These are phyloP conservation scores for Siderastrea radians DNA, from an alignment of 92 coral and sea anemone genomes.

Conservation along the genomic window DNA sequence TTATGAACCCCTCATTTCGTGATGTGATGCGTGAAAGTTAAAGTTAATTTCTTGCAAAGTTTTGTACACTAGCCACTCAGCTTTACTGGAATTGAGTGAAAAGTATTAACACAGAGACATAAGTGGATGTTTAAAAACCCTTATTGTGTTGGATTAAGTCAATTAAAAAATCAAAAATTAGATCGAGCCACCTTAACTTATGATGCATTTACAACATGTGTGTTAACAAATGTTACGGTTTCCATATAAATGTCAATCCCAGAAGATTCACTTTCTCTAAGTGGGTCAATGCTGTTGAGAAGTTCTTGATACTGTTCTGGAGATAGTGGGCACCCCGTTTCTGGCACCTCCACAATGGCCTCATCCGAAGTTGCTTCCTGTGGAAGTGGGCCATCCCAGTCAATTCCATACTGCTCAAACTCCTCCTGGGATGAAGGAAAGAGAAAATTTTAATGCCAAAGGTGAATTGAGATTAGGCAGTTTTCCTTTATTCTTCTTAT, in stretches of 20 bases:
- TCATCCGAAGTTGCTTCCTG: constrained; percentile 27
- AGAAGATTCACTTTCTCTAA: constrained; percentile 46
- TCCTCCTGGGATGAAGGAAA: constrained; percentile 53
- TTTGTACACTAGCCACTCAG: background rate
- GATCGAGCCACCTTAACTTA: background rate
- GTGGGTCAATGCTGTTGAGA: constrained; percentile 53
- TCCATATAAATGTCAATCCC: constrained; percentile 68
- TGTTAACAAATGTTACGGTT: constrained; percentile 38
- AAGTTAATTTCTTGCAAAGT: background rate
- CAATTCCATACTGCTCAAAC: constrained; percentile 60
- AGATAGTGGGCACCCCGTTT: constrained; percentile 49
- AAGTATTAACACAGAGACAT: background rate
- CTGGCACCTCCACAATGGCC: constrained; percentile 49
- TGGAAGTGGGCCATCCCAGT: constrained; percentile 73
- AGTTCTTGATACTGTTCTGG: constrained; percentile 51
- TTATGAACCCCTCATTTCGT: constrained; percentile 7
- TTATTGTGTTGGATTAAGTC: constrained; percentile 2
- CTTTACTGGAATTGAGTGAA: constrained; percentile 10
- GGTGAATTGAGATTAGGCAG: constrained; percentile 2
- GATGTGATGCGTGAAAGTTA: constrained; percentile 7
- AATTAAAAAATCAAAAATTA: background rate
- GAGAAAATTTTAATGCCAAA: constrained; percentile 14
- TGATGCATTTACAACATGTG: constrained; percentile 41
- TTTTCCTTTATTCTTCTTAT: constrained; percentile 16
- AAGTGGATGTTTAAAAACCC: background rate